Conservation (phyloP, 2,113 vertebrate genomes). For the Vicugna pacos region DNA sequence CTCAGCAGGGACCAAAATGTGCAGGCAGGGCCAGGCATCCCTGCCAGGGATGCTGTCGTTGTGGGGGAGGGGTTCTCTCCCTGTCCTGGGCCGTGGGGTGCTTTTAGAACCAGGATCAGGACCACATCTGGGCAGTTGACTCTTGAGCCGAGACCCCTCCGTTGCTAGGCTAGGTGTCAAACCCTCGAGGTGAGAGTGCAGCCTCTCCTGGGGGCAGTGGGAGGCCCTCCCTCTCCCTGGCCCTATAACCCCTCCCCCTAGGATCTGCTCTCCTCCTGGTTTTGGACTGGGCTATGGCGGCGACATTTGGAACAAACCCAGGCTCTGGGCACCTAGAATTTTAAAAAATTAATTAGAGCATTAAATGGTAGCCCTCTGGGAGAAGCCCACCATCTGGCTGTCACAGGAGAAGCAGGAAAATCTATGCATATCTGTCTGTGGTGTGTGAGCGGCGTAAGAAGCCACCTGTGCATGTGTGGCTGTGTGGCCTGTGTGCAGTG, state of each 20-base stretch:
- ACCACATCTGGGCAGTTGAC: not conserved
- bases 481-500: not conserved
- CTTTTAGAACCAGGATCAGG: not conserved
- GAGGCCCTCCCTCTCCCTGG: not conserved
- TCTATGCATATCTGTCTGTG: conserved; percentile 73
- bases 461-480: conserved; percentile 50
- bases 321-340: conserved; percentile 49
- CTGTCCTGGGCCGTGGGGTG: not conserved
- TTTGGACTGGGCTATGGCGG: conserved; percentile 9
- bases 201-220: not conserved
- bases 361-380: conserved; percentile 89
- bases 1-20: not conserved
- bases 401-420: conserved; percentile 67
- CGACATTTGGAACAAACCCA: conserved; percentile 68
- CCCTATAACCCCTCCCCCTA: not conserved
- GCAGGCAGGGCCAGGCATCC: not conserved
- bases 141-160: not conserved
- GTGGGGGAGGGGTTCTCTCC: not conserved
- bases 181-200: not conserved
- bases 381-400: conserved; percentile 87
- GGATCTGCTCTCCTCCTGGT: not conserved
- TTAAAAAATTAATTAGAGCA: conserved; percentile 89
- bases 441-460: conserved; percentile 27
- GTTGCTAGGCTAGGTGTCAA: not conserved
- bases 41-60: not conserved